A percentile compares a stretch with the other conserved stretches of the same genome.
Conservation (phyloP, 2,113 vertebrate species). For the Ptilorrhoa leucosticta region DNA sequence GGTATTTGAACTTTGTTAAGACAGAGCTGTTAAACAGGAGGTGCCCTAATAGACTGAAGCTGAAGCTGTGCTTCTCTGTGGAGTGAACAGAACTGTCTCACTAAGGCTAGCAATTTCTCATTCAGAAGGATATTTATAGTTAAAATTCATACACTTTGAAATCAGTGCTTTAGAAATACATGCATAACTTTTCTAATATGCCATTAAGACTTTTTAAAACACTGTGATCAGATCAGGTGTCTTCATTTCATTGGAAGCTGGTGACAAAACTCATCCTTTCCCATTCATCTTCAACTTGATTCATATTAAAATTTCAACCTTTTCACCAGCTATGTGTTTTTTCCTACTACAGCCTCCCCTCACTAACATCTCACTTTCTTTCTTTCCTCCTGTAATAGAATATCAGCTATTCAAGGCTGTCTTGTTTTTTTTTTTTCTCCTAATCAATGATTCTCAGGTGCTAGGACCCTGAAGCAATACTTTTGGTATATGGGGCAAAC, state of each 20-base stretch:
- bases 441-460: neutral
- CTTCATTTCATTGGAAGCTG: neutral
- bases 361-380: neutral
- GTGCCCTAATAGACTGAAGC: neutral
- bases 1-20: neutral
- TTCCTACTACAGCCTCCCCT: rapidly evolving
- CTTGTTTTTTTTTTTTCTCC: neutral
- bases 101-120: neutral
- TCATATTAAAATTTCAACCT: neutral
- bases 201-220: neutral
- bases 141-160: neutral
- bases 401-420: neutral
- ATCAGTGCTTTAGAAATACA: neutral
- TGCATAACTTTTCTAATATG: neutral
- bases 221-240: neutral
- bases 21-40: neutral
- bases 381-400: neutral
- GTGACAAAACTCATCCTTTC: neutral
- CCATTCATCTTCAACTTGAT: neutral
- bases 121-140: neutral
- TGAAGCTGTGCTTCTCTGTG: neutral
- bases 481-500: neutral
- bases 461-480: neutral
- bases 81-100: neutral
- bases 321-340: neutral